Percentiles rank a stretch among this genome's conserved stretches.
These are phyloP conservation scores for Drosophila watanabei DNA, from an alignment of 1,140 invertebrate genomes.

Conservation along the genomic window DNA sequence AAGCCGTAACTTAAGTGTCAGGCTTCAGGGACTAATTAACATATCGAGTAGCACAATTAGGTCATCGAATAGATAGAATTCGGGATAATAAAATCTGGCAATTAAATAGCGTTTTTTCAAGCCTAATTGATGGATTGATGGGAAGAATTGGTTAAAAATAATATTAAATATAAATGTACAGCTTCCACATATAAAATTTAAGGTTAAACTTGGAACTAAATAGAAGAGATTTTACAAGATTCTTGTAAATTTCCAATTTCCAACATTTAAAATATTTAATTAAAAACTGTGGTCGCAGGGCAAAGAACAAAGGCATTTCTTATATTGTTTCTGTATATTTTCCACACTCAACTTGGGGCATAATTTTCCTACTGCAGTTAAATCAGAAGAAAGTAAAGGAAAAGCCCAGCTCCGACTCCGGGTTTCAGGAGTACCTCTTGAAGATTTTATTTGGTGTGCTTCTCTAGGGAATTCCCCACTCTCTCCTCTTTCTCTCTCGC, in stretches of 20 bases:
- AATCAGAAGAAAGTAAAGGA: no score
- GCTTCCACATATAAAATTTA: no score
- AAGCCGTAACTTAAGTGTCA: constrained; percentile 36
- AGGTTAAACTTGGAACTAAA: no score
- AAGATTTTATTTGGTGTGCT: constrained; percentile 2
- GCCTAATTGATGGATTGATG: constrained; percentile 2
- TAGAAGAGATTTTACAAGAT: no score
- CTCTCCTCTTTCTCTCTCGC: not conserved
- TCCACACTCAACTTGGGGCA: no score
- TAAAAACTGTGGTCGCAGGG: no score
- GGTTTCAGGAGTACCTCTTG: not conserved
- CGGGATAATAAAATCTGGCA: constrained; percentile 8
- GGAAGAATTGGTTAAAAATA: not conserved
- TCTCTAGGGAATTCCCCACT: constrained; percentile 5
- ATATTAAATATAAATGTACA: not conserved
- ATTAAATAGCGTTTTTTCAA: not conserved
- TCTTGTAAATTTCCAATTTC: no score
- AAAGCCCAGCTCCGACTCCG: no score
- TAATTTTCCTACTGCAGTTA: no score
- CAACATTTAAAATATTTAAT: no score
- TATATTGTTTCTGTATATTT: not conserved
- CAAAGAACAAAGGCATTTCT: not conserved
- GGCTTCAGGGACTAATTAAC: constrained; percentile 34
- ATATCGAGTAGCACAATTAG: constrained; percentile 41
- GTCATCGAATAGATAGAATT: constrained; percentile 17